Evolutionary conservation across 2,113 vertebrate species (phyloP).

Genomic region (Fregata magnificens): DNA sequence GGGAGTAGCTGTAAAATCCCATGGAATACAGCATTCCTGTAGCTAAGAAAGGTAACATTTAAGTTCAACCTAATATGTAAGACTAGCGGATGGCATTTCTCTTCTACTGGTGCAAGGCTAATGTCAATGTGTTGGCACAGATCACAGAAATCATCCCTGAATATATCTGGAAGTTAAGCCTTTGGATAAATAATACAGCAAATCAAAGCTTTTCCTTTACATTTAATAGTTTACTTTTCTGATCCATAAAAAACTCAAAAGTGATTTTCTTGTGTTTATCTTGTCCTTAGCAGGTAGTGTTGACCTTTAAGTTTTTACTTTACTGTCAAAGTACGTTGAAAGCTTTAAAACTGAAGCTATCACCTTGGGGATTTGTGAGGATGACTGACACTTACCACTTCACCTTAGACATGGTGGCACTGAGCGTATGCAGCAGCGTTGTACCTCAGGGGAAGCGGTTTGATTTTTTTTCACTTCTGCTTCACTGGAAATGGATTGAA

Average conservation of each 20-base stretch:
- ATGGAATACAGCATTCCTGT: background rate
- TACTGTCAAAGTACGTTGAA: conserved; percentile 79
- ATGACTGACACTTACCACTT: conserved; percentile 70
- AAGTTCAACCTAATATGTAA: background rate
- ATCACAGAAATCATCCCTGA: background rate
- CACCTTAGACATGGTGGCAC: conserved; percentile 44
- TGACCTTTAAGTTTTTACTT: conserved; percentile 83
- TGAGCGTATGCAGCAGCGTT: conserved; percentile 20
- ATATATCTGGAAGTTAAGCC: background rate
- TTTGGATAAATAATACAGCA: background rate
- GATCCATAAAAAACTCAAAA: conserved; percentile 53
- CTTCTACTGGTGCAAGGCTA: background rate
- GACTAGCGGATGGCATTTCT: background rate
- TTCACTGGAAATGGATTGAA: conserved; percentile 66
- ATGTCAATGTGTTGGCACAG: background rate
- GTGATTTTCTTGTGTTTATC: conserved; percentile 71
- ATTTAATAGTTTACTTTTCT: conserved; percentile 21
- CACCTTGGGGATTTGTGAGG: conserved; percentile 71
- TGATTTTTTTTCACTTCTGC: conserved; percentile 73
- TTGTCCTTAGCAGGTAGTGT: conserved; percentile 75
- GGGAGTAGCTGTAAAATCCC: background rate
- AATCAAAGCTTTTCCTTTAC: conserved; percentile 15
- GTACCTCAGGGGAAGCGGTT: conserved; percentile 64
- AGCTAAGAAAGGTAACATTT: background rate
- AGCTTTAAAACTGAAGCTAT: conserved; percentile 76